phyloP scores from a whole-genome alignment of 2,888 invertebrate genomes.

The Napeogenes sylphis region DNA sequence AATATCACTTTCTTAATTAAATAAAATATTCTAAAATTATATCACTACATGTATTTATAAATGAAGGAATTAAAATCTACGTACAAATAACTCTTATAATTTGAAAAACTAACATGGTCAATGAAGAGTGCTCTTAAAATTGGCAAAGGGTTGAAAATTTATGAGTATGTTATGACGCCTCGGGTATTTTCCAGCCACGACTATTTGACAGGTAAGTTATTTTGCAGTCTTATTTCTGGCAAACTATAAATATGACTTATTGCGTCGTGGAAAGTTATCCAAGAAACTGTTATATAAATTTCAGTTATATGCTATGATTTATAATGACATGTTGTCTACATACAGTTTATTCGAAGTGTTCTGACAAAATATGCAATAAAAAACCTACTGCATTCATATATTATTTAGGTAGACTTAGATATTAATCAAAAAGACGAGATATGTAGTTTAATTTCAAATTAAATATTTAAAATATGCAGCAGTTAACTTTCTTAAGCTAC shows the following conservation, averaged over 20 bases:
- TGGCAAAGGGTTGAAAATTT: not conserved
- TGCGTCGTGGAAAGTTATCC: not conserved
- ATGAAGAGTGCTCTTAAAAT: constrained; percentile 1
- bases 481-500: no score
- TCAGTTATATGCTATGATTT: not conserved
- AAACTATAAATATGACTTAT: constrained; percentile 4
- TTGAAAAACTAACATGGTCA: not conserved
- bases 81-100: not conserved
- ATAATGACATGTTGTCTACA: not conserved
- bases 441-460: no score
- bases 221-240: constrained; percentile 3
- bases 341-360: not conserved
- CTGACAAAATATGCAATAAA: no score
- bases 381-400: no score
- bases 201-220: constrained; percentile 5
- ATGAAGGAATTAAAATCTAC: no score
- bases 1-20: no score
- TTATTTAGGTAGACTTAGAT: no score
- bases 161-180: not conserved
- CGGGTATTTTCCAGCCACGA: not conserved
- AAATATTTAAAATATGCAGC: no score
- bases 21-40: no score
- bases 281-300: constrained; percentile 2
- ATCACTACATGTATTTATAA: no score
- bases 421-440: no score